These are phyloP conservation scores for Galago senegalensis DNA, from an alignment of 2,797 vertebrate genomes.

Conservation along the genomic window DNA sequence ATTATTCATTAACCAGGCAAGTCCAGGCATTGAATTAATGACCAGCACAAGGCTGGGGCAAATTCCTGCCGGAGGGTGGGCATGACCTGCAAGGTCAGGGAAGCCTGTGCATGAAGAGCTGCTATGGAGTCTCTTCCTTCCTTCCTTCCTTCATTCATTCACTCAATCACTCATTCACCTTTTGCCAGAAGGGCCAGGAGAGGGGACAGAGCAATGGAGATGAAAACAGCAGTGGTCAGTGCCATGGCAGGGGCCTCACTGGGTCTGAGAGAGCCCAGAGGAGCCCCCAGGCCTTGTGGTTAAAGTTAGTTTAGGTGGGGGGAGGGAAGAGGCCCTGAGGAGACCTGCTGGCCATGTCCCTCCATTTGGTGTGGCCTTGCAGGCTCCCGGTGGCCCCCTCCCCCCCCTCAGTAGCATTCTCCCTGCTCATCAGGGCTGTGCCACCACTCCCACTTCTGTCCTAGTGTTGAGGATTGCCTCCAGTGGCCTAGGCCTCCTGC, in stretches of 20 bases:
- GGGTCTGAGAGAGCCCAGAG: neutral
- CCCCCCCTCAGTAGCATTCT: neutral
- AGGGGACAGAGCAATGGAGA: neutral
- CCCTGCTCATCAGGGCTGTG: neutral
- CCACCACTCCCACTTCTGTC: neutral
- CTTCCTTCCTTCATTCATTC: neutral
- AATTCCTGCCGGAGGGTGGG: neutral
- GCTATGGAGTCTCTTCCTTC: neutral
- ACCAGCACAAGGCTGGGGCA: neutral
- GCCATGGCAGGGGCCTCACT: neutral
- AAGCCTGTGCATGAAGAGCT: neutral
- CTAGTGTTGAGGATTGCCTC: neutral
- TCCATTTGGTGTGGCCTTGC: too few species aligned
- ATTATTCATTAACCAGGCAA: conserved; percentile 69
- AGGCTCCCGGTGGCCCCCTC: too few species aligned
- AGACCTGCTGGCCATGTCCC: neutral
- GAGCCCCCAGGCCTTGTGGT: neutral
- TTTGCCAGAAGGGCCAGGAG: neutral
- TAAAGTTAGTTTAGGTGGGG: neutral
- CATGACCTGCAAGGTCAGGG: neutral
- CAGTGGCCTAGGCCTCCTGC: neutral
- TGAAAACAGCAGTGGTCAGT: neutral
- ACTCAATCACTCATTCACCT: neutral
- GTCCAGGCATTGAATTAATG: conserved; percentile 30
- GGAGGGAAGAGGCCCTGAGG: neutral